Evolutionary conservation across 1,140 invertebrate species (phyloP).

Genomic region (Andrena cerasifolii): DNA sequence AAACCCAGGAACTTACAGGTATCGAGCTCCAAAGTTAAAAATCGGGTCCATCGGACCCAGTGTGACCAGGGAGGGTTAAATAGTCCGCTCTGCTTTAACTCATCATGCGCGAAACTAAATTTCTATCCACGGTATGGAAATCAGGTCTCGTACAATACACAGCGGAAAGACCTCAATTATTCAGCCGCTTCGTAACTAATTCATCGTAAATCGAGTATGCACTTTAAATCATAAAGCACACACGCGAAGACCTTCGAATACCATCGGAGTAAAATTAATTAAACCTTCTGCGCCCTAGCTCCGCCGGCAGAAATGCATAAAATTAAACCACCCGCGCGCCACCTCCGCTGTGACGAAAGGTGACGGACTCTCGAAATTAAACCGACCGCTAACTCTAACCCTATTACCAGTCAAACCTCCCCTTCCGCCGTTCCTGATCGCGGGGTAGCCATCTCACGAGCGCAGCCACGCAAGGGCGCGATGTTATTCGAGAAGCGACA

Average conservation of each 20-base stretch:
- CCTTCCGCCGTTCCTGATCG: too few species aligned
- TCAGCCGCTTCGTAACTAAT: neutral
- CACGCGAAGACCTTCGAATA: neutral
- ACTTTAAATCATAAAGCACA: neutral
- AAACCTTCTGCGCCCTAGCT: neutral
- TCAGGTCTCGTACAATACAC: neutral
- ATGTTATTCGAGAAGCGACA: constrained; percentile 3
- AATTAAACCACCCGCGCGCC: too few species aligned
- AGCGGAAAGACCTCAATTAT: neutral
- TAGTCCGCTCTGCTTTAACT: too few species aligned
- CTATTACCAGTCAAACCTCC: too few species aligned
- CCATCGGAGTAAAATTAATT: neutral
- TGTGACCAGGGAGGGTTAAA: too few species aligned
- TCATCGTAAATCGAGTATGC: neutral
- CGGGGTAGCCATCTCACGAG: neutral
- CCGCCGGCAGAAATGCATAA: neutral
- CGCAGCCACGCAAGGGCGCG: neutral
- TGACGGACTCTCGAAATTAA: too few species aligned
- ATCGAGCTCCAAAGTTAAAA: too few species aligned
- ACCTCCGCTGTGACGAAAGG: too few species aligned
- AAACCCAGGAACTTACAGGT: too few species aligned
- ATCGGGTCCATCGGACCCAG: too few species aligned
- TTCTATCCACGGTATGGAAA: neutral
- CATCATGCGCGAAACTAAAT: neutral
- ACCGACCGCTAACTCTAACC: too few species aligned